phyloP scores from a whole-genome alignment of 1,140 invertebrate genomes.

The Cylas formicarius region DNA sequence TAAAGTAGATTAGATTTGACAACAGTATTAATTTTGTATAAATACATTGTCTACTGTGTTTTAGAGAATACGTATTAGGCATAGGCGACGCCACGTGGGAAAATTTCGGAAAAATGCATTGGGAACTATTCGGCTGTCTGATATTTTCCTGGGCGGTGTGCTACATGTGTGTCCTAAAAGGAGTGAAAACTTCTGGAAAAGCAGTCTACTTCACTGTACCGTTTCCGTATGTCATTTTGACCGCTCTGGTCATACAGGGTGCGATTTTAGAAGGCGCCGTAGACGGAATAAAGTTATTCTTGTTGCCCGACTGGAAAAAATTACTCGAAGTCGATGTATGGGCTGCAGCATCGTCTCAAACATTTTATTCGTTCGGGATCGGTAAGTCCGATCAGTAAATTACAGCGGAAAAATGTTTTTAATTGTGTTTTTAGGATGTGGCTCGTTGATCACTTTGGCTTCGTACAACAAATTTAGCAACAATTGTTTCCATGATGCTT shows the following conservation, averaged over 20 bases:
- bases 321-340: conserved; percentile 52
- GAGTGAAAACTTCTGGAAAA: conserved; percentile 72
- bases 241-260: conserved; percentile 58
- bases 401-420: conserved; percentile 1
- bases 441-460: conserved; percentile 64
- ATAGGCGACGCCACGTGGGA: conserved; percentile 53
- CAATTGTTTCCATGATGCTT: conserved; percentile 63
- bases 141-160: conserved; percentile 66
- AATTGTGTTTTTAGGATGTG: conserved; percentile 45
- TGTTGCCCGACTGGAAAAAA: conserved; percentile 65
- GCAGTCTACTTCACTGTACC: conserved; percentile 69
- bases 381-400: conserved; percentile 27
- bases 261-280: conserved; percentile 63
- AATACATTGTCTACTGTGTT: no score
- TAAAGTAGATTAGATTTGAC: no score
- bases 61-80: conserved; percentile 48
- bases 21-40: no score
- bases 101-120: conserved; percentile 59
- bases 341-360: conserved; percentile 61
- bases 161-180: conserved; percentile 64
- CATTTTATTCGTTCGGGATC: conserved; percentile 67
- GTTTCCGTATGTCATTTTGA: conserved; percentile 71
- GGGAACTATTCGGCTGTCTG: conserved; percentile 65
- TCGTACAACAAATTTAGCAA: conserved; percentile 69
- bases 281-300: conserved; percentile 67